Base-by-base conservation (phyloP, 2,797 vertebrate species). In the Pseudocheirus occidentalis region DNA sequence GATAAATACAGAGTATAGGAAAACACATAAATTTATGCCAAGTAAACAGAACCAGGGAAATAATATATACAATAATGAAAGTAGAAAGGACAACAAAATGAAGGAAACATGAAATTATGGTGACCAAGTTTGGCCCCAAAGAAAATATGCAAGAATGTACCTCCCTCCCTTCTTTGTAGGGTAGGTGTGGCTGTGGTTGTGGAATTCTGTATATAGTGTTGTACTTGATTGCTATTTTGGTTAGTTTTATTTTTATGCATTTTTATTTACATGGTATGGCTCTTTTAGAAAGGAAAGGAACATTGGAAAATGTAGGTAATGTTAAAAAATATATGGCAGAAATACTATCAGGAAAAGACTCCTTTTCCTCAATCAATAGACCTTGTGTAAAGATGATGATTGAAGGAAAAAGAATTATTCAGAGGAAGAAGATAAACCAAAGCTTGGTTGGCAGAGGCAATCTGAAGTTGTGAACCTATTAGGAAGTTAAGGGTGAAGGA, bases 251-350 rank as follows among this genome's bases (percentile, higher is more conserved):
- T 66, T 34, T 66, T 66, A 34, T 34, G 34, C 12, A 13, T 62
- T 62, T 62, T 34, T 62, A 62, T 62, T 62, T 62, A 62, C 12
- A 29, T 0, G 31, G 58, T 57, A 59, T 31, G 28, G 29, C 28
- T n/a, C 34, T 34, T 90, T 94, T 53, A 29, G 14, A 91, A 95
- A 91, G 56, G 73, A 93, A 55, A 94, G 13, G 40, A 90, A 94
- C 92, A 50, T 40, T 92, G 92, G 93, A 52, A 34, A n/a, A 66
- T 66, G 31, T n/a, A n/a, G 29, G 31, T 66, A 27, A n/a, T 81
- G 21, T 50, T 81, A 94, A 55, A 93, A 55, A 89, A 50, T 40
- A 1, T 11, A n/a, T 87, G 50, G 12, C 12, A 29, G 34, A 46
- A n/a, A 24, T 90, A 46, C 1, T 6, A 3, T 0, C 21, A 73